Evolutionary conservation across 2,888 invertebrate species (phyloP).

Genomic region (Spisula subtruncata): DNA sequence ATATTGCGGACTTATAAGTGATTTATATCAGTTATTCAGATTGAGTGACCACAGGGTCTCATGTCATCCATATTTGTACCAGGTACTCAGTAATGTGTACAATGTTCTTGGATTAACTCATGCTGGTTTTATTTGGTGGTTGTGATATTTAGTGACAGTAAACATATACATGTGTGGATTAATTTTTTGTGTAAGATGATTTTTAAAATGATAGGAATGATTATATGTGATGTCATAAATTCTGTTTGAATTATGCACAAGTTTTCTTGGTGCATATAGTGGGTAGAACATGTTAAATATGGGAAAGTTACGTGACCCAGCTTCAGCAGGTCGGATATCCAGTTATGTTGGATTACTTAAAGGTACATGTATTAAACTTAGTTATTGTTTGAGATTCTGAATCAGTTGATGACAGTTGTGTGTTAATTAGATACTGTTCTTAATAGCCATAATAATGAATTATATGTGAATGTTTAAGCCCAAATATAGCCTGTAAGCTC

Average conservation of each 20-base stretch:
- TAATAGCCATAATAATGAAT: too few relatives aligned
- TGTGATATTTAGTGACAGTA: not conserved
- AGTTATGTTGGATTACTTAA: slow-evolving; percentile 50
- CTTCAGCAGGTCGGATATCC: slow-evolving; percentile 51
- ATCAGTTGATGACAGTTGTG: too few relatives aligned
- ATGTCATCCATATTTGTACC: slow-evolving; percentile 3
- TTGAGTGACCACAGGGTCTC: not conserved
- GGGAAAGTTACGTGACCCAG: slow-evolving; percentile 16
- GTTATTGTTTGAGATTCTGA: not conserved
- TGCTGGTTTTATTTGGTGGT: not conserved
- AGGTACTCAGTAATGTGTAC: not conserved
- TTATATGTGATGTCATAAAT: not conserved
- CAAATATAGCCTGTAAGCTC: too few relatives aligned
- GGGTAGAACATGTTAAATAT: slow-evolving; percentile 24
- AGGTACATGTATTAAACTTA: slow-evolving; percentile 44
- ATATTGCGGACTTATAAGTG: not conserved
- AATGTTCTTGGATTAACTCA: not conserved
- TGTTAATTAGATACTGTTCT: too few relatives aligned
- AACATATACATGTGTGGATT: not conserved
- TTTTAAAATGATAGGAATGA: not conserved
- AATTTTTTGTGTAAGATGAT: not conserved
- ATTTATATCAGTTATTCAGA: not conserved
- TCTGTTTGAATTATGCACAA: not conserved
- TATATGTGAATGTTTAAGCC: too few relatives aligned
- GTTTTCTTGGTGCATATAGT: not conserved